These are phyloP conservation scores for Megalops cyprinoides DNA, from an alignment of 2,797 vertebrate genomes.

Conservation along the genomic window DNA sequence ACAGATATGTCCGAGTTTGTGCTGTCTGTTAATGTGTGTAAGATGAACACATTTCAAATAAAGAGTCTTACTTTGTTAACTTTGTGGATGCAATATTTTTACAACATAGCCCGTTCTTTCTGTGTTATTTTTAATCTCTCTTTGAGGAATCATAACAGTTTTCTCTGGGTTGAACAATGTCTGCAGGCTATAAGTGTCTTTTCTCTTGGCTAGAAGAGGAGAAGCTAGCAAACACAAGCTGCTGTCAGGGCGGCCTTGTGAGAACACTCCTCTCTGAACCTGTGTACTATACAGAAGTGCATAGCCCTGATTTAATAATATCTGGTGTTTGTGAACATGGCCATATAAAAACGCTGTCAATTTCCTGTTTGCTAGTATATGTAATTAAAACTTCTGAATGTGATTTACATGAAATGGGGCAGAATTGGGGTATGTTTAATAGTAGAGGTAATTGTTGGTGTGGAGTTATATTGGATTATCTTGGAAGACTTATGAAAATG, in stretches of 20 bases:
- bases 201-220: background rate
- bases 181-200: background rate
- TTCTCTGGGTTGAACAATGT: background rate
- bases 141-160: background rate
- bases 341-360: background rate
- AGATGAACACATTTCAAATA: constrained; percentile 80
- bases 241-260: background rate
- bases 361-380: no score
- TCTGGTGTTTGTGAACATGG: background rate
- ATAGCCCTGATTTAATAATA: background rate
- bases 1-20: constrained; percentile 80
- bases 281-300: background rate
- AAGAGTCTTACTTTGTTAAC: constrained; percentile 81
- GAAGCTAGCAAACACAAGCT: background rate
- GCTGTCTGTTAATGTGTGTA: constrained; percentile 82
- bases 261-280: background rate
- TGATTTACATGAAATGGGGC: background rate
- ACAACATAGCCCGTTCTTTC: background rate
- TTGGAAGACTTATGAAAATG: background rate
- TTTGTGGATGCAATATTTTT: constrained; percentile 31
- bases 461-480: background rate
- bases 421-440: background rate
- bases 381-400: no score
- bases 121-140: background rate
- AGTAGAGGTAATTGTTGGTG: background rate